Evolutionary conservation across 1,140 invertebrate genomes (phyloP).

Genomic region (Dreissena rostriformis): DNA sequence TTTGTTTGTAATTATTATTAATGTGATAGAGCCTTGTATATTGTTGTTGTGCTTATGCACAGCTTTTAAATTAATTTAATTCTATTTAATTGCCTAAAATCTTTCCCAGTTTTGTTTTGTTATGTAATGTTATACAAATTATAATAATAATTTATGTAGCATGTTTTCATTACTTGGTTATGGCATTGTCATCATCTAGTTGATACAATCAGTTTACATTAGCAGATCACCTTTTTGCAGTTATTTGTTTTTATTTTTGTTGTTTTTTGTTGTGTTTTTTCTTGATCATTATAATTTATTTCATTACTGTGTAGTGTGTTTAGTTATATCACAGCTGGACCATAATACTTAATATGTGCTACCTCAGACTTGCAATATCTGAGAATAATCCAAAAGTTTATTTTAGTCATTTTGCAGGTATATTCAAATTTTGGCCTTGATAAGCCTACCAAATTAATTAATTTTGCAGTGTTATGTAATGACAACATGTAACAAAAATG

Average conservation of each 20-base stretch:
- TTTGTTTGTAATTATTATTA: slow-evolving; percentile 37
- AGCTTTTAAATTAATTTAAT: slow-evolving; percentile 27
- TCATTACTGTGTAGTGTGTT: slow-evolving; percentile 36
- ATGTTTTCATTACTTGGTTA: slow-evolving; percentile 53
- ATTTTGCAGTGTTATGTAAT: too few species aligned
- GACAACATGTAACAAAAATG: too few species aligned
- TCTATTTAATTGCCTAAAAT: slow-evolving; percentile 54
- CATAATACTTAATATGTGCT: slow-evolving; percentile 40
- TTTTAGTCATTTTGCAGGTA: neutral
- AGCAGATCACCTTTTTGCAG: slow-evolving; percentile 33
- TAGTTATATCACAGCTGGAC: slow-evolving; percentile 37
- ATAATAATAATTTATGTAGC: slow-evolving; percentile 50
- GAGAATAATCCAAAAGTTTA: slow-evolving; percentile 36
- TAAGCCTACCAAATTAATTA: too few species aligned
- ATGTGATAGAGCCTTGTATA: slow-evolving; percentile 50
- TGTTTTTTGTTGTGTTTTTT: slow-evolving; percentile 56
- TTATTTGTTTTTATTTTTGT: slow-evolving; percentile 52
- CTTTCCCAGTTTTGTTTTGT: slow-evolving; percentile 58
- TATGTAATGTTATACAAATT: slow-evolving; percentile 59
- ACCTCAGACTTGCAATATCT: slow-evolving; percentile 39
- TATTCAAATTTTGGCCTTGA: neutral
- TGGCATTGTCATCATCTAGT: slow-evolving; percentile 52
- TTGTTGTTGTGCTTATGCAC: slow-evolving; percentile 42
- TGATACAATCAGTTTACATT: slow-evolving; percentile 54
- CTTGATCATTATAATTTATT: slow-evolving; percentile 34